These are phyloP conservation scores for Harpagifer antarcticus DNA, from an alignment of 2,797 vertebrate genomes.

Conservation along the genomic window DNA sequence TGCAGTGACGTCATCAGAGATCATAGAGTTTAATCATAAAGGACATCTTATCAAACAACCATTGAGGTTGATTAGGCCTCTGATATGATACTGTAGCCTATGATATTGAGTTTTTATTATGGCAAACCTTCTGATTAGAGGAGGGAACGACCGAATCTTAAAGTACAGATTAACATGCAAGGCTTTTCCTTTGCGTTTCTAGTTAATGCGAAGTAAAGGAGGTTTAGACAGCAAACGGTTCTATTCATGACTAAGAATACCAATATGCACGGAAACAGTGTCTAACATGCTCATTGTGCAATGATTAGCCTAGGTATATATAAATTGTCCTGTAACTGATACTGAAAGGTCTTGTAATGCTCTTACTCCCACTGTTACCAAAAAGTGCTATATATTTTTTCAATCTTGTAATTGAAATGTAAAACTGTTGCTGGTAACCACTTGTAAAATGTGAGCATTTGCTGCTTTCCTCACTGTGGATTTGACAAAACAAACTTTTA, in stretches of 20 bases:
- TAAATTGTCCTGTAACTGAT: background rate
- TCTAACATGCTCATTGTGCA: background rate
- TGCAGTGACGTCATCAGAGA: constrained; percentile 11
- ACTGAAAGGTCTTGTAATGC: background rate
- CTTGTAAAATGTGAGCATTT: background rate
- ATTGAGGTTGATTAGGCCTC: constrained; percentile 7
- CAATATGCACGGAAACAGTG: background rate
- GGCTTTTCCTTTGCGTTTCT: background rate
- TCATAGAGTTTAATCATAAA: constrained; percentile 3
- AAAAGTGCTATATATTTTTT: too few species aligned
- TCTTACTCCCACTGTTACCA: too few species aligned
- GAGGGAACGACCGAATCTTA: background rate
- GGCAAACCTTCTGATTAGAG: background rate
- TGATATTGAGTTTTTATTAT: background rate
- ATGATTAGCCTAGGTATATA: background rate
- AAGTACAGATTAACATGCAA: background rate
- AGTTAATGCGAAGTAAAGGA: background rate
- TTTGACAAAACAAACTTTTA: background rate
- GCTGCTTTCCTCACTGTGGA: background rate
- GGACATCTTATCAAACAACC: constrained; percentile 43
- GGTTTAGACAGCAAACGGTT: background rate
- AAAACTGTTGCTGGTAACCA: background rate
- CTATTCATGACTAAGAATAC: background rate
- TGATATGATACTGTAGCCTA: constrained; percentile 15
- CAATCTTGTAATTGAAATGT: background rate